Evolutionary conservation across 2,888 invertebrate species (phyloP), one percentile per base, ranked within the genome.

Genomic region (Cantharis nigra): DNA sequence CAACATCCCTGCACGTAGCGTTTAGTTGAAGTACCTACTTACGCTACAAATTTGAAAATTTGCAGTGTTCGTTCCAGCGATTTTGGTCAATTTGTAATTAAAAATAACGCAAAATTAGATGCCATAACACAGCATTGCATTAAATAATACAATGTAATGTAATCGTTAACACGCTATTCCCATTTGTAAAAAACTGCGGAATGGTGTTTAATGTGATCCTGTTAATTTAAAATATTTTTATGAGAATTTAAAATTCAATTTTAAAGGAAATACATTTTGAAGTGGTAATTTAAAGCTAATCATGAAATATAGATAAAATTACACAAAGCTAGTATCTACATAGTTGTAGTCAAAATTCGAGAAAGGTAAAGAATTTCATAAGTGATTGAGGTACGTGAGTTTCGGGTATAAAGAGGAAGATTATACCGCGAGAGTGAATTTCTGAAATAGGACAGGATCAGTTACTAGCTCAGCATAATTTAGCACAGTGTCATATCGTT

Each of bases 391-490:
- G 75, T 74, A 72, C 49, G 74, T 73, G 75, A 70, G 78, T 76
- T 78, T 33, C 74, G 77, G 74, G 74, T 72, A 78, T 79, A 78
- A 79, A 79, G 75, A 80, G 74, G 64, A 71, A 74, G 80, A 80
- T 80, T 80, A 80, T 79, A 77, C 74, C 76, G 78, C 78, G 78
- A 80, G 80, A 81, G 72, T 80, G 80, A 77, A 79, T 74, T 79
- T 77, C 78, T 82, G 82, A 82, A 83, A 83, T 83, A 81, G 82
- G 81, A 81, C 80, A 79, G 82, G 82, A 82, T 83, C 83, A 82
- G 82, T 82, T 80, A 83, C 81, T 82, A 82, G 81, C 82, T 83
- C 83, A 82, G 81, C 82, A 82, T 83, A 82, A 83, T 83, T 83
- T 83, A 83, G 82, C 82, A 80, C 82, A 79, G 79, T 81, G 81